phyloP scores from a whole-genome alignment of 2,888 invertebrate genomes.

The Monopis laevigella region DNA sequence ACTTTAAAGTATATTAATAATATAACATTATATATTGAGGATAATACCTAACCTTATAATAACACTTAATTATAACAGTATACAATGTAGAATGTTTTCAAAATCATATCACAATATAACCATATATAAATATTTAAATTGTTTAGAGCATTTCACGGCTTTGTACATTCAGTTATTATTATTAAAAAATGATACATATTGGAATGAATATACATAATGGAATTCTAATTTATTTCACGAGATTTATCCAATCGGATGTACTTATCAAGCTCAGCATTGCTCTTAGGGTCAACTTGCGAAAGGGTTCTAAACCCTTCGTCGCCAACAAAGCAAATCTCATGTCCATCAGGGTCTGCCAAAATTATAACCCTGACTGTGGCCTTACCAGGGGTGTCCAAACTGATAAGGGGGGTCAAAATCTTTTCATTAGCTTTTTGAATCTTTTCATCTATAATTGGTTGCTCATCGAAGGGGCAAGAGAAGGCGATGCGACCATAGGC shows the following conservation, averaged over 20 bases:
- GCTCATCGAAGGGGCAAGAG: constrained; percentile 81
- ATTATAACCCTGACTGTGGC: constrained; percentile 97
- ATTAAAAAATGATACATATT: too few relatives aligned
- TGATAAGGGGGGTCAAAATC: constrained; percentile 88
- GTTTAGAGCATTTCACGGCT: too few relatives aligned
- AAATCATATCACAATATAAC: too few relatives aligned
- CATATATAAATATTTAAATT: too few relatives aligned
- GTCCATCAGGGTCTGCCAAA: constrained; percentile 94
- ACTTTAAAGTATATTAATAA: too few relatives aligned
- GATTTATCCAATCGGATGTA: constrained; percentile 77
- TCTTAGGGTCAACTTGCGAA: constrained; percentile 85
- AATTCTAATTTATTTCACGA: constrained; percentile 23
- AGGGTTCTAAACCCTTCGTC: constrained; percentile 92
- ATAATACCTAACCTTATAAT: too few relatives aligned
- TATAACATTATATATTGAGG: too few relatives aligned
- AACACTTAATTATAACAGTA: too few relatives aligned
- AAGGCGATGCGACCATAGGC: constrained; percentile 97
- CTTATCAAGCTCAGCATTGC: constrained; percentile 80
- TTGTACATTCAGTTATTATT: too few relatives aligned
- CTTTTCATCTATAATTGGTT: constrained; percentile 78
- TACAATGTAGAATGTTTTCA: too few relatives aligned
- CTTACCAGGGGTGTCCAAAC: constrained; percentile 97
- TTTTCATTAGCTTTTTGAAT: constrained; percentile 76
- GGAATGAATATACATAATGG: neutral
- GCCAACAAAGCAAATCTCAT: constrained; percentile 99